These are phyloP conservation scores for Parapristionchus giblindavisi DNA, from an alignment of 2,888 invertebrate species.

Conservation along the genomic window DNA sequence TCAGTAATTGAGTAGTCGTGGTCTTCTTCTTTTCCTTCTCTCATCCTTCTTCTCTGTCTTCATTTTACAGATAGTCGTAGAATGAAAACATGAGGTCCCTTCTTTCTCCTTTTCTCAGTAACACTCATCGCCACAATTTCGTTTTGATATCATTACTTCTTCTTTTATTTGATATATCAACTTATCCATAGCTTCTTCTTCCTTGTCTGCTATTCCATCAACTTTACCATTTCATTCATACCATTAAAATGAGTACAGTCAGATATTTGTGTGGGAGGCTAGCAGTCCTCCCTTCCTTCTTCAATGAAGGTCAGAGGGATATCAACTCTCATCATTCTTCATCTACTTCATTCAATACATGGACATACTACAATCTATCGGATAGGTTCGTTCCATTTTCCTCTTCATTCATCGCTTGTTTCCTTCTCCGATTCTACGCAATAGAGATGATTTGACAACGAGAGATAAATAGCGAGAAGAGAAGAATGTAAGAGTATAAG, in stretches of 20 bases:
- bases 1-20: too few species aligned
- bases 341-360: not conserved
- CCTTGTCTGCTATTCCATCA: not conserved
- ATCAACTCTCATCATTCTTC: not conserved
- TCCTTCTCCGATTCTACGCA: constrained; percentile 15
- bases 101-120: not conserved
- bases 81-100: too few species aligned
- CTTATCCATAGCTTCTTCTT: not conserved
- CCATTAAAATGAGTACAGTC: constrained; percentile 5
- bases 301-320: not conserved
- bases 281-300: not conserved
- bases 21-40: too few species aligned
- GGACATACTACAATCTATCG: constrained; percentile 3
- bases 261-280: not conserved
- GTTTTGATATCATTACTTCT: not conserved
- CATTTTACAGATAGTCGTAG: too few species aligned
- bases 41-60: constrained; percentile 5
- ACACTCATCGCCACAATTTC: not conserved
- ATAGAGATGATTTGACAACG: not conserved
- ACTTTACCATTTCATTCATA: constrained; percentile 24
- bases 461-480: constrained; percentile 13
- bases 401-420: not conserved
- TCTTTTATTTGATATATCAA: not conserved
- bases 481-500: constrained; percentile 32
- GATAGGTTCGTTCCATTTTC: constrained; percentile 11